Conservation (phyloP, 35 echinoderm and acorn worm species). For the Strongylocentrotus purpuratus region DNA sequence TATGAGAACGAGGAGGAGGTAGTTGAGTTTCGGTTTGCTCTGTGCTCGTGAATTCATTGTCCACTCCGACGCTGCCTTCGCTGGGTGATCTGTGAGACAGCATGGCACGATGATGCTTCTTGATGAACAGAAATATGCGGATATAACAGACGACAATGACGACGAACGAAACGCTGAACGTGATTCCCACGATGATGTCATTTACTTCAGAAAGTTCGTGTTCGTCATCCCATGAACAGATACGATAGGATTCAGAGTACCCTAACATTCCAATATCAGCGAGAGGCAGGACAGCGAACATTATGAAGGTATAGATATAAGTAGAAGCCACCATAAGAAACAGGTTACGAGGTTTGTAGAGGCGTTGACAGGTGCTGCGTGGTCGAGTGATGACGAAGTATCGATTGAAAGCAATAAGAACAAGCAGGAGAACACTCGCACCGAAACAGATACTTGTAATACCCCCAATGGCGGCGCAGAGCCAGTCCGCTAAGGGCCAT, state of each 20-base stretch:
- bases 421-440: conserved; percentile 56
- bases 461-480: conserved; percentile 63
- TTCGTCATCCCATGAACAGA: conserved; percentile 41
- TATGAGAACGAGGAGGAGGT: neutral
- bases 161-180: conserved; percentile 46
- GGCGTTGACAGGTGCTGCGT: neutral
- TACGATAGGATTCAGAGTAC: conserved; percentile 53
- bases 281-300: conserved; percentile 40
- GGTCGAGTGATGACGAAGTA: conserved; percentile 74
- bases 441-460: conserved; percentile 71
- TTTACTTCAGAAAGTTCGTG: neutral
- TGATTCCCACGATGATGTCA: conserved; percentile 3
- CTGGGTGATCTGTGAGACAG: neutral
- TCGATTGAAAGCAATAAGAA: conserved; percentile 73
- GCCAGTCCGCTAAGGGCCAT: conserved; percentile 45
- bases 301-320: conserved; percentile 37
- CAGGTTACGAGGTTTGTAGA: conserved; percentile 49
- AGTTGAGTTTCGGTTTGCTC: neutral
- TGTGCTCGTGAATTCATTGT: neutral
- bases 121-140: conserved; percentile 39
- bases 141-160: conserved; percentile 47
- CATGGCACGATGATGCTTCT: conserved; percentile 30
- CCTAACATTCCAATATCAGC: conserved; percentile 37
- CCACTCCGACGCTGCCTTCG: neutral
- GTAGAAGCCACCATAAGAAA: conserved; percentile 15